These are phyloP conservation scores for Prosopocoilus inquinatus DNA, from an alignment of 2,888 invertebrate genomes.

Conservation along the genomic window DNA sequence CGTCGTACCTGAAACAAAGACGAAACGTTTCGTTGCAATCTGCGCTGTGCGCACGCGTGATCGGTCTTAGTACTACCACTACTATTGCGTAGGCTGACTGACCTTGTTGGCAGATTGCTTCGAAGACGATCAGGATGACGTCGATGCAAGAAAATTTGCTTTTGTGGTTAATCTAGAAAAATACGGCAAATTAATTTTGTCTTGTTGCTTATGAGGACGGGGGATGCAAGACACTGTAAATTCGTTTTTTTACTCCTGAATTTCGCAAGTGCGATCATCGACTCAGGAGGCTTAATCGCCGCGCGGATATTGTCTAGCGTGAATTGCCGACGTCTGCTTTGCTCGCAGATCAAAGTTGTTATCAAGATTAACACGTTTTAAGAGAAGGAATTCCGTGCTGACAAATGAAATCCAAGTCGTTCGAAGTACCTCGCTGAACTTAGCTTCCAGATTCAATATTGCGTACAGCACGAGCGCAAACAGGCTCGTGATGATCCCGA, in stretches of 20 bases:
- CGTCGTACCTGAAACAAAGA: conserved; percentile 41
- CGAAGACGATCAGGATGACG: conserved; percentile 49
- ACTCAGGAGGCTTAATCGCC: too few species aligned
- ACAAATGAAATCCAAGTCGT: too few species aligned
- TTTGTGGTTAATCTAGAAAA: conserved; percentile 13
- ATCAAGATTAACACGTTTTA: too few species aligned
- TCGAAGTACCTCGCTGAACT: neutral
- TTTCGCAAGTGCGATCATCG: too few species aligned
- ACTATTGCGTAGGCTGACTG: conserved; percentile 8
- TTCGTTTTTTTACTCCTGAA: too few species aligned
- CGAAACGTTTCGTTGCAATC: neutral
- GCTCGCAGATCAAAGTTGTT: too few species aligned
- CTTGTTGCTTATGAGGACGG: too few species aligned
- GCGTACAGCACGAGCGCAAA: conserved; percentile 38
- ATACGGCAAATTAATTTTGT: neutral
- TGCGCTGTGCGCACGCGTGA: neutral
- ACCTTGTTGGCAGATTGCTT: conserved; percentile 55
- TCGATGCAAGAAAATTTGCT: conserved; percentile 40
- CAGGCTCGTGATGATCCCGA: conserved; percentile 36
- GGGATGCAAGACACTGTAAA: too few species aligned
- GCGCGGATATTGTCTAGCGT: too few species aligned
- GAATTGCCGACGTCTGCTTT: too few species aligned
- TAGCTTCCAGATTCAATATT: conserved; percentile 44
- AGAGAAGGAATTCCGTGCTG: too few species aligned
- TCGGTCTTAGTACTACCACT: neutral